phyloP scores from a whole-genome alignment of 92 coral and sea anemone species.

The Zoanthus sociatus region DNA sequence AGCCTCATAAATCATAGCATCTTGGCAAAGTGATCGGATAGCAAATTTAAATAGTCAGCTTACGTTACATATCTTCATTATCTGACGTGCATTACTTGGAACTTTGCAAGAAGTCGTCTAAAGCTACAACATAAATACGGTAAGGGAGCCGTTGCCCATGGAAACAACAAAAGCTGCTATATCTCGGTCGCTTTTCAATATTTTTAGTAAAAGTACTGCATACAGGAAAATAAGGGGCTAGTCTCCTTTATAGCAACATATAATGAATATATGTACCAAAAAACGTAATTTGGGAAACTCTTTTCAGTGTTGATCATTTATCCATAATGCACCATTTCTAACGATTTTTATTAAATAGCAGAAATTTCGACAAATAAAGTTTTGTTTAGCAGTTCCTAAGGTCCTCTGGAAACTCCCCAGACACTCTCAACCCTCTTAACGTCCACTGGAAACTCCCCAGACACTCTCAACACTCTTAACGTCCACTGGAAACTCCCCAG shows the following conservation, averaged over 20 bases:
- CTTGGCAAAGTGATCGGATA: not conserved
- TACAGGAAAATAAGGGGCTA: slow-evolving; percentile 44
- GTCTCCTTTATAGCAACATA: not conserved
- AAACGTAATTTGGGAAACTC: slow-evolving; percentile 38
- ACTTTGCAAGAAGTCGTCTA: slow-evolving; percentile 4
- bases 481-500: no score
- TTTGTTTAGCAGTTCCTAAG: no score
- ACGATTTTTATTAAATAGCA: not conserved
- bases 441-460: no score
- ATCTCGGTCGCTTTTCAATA: no score
- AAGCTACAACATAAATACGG: not conserved
- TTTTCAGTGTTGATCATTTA: not conserved
- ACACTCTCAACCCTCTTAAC: no score
- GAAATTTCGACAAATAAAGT: slow-evolving; percentile 5
- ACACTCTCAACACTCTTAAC: no score
- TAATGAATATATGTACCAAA: no score
- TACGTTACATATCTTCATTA: slow-evolving; percentile 5
- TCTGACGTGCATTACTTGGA: slow-evolving; percentile 6
- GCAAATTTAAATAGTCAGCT: slow-evolving; percentile 3
- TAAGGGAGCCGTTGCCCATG: slow-evolving; percentile 5
- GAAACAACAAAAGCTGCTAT: slow-evolving; percentile 26
- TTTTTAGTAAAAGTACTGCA: slow-evolving; percentile 1
- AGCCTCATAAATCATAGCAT: not conserved
- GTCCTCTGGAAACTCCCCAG: no score
- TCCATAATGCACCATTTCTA: no score